Conservation (phyloP, 2,797 vertebrate species). For the Typhlichthys eigenmanni region DNA sequence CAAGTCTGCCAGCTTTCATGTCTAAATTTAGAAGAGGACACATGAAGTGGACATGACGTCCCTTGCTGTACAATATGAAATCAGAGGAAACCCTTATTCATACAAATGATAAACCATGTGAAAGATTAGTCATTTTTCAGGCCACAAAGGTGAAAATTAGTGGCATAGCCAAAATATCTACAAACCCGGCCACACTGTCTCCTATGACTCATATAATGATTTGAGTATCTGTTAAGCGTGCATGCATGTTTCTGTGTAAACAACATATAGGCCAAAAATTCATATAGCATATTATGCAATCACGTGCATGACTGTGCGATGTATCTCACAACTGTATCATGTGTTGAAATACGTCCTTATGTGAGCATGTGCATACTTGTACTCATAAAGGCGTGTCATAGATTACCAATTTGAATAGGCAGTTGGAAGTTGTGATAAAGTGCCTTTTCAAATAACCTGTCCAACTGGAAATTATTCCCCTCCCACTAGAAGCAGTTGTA, state of each 20-base stretch:
- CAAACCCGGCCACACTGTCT: not conserved
- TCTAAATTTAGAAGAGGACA: too few relatives aligned
- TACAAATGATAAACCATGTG: too few relatives aligned
- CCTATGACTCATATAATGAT: conserved; percentile 46
- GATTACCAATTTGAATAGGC: not conserved
- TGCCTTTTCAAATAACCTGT: conserved; percentile 18
- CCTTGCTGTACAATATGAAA: too few relatives aligned
- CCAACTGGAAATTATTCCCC: conserved; percentile 13
- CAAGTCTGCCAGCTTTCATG: too few relatives aligned
- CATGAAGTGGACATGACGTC: too few relatives aligned
- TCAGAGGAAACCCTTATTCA: too few relatives aligned
- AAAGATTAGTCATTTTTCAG: conserved; percentile 46
- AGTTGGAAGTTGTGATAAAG: not conserved
- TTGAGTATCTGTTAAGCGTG: not conserved
- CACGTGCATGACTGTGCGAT: conserved; percentile 2
- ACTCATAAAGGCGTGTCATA: too few relatives aligned
- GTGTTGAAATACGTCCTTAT: not conserved
- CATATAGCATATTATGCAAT: too few relatives aligned
- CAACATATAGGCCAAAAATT: too few relatives aligned
- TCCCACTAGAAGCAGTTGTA: not conserved
- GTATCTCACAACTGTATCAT: conserved; percentile 8
- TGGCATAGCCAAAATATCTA: conserved; percentile 15
- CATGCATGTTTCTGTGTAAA: too few relatives aligned
- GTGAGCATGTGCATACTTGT: not conserved
- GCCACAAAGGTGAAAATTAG: conserved; percentile 6